Evolutionary conservation across 2,113 vertebrate species (phyloP), one percentile per base, ranked within the genome.

Genomic region (Aphelocoma coerulescens): DNA sequence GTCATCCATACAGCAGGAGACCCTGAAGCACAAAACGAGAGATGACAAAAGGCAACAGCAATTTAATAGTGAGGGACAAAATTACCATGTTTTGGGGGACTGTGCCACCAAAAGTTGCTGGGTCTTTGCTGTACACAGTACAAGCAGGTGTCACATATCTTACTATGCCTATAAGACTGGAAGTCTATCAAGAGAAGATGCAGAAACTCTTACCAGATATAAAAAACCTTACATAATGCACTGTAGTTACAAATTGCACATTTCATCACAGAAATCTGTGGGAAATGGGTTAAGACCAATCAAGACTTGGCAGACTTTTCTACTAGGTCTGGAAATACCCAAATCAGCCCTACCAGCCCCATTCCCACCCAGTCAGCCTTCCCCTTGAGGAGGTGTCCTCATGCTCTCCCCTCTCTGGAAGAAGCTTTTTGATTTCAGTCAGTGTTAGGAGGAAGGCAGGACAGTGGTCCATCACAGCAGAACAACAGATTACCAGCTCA

Each of bases 141-240:
- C 2, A 21, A 73, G 44, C 6, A 20, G 9, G 16, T 68, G 35
- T 49, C 44, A 33, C 6, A 3, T 20, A 61, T 7, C 51, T 55
- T 30, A 74, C 3, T 9, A 27, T 16, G 23, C 2, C 35, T 4
- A 0, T 3, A 12, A 58, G 44, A 74, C 20, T 32, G 11, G 12
- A 82, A 84, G 22, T 61, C 39, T 35, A 8, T 51, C 21, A 39
- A 59, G 51, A 57, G 39, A 79, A 74, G 35, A 66, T 14, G 32
- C 0, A 84, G 32, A 71, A 49, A 80, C 11, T 14, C 32, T 41
- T 11, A 51, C 2, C 28, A 24, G 32, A 49, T 26, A 78, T 11
- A 39, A 63, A 63, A 81, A 73, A 13, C 2, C 12, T 39, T 10
- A 37, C 27, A 54, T 46, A 39, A 78, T 6, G 17, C 16, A 33